Evolutionary conservation across 2,888 invertebrate species (phyloP).

Genomic region (Troides helena): DNA sequence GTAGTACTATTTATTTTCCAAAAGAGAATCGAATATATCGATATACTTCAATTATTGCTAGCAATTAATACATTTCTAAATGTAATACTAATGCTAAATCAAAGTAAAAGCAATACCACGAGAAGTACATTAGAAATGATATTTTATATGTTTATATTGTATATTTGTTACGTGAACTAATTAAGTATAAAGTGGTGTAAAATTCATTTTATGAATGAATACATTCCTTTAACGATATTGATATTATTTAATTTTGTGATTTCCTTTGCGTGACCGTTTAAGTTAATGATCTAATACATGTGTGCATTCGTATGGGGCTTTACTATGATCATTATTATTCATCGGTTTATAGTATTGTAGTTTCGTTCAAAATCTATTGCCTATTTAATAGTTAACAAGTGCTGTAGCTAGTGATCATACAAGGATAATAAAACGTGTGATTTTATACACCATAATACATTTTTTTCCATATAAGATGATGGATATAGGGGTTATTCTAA

Average conservation of each 20-base stretch:
- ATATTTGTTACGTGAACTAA: not conserved
- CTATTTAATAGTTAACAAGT: not conserved
- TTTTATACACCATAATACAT: too few species aligned
- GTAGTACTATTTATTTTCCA: too few species aligned
- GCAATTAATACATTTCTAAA: too few species aligned
- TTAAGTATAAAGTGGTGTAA: not conserved
- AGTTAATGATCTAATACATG: slow-evolving; percentile 76
- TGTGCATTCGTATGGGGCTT: slow-evolving; percentile 69
- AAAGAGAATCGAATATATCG: too few species aligned
- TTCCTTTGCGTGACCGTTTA: slow-evolving; percentile 77
- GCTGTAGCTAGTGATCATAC: too few species aligned
- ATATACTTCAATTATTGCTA: too few species aligned
- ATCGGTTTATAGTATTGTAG: slow-evolving; percentile 56
- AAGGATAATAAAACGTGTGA: too few species aligned
- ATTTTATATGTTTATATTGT: too few species aligned
- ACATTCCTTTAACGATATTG: slow-evolving; percentile 71
- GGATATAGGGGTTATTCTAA: too few species aligned
- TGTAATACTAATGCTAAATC: not conserved
- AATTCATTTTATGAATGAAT: slow-evolving; percentile 34
- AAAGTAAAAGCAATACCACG: not conserved
- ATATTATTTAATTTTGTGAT: slow-evolving; percentile 77
- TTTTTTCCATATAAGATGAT: too few species aligned
- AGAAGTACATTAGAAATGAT: too few species aligned
- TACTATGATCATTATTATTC: slow-evolving; percentile 56
- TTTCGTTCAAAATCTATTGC: slow-evolving; percentile 34